phyloP scores from a whole-genome alignment of 2,797 vertebrate species.

The Orientallactaga sibirica region DNA sequence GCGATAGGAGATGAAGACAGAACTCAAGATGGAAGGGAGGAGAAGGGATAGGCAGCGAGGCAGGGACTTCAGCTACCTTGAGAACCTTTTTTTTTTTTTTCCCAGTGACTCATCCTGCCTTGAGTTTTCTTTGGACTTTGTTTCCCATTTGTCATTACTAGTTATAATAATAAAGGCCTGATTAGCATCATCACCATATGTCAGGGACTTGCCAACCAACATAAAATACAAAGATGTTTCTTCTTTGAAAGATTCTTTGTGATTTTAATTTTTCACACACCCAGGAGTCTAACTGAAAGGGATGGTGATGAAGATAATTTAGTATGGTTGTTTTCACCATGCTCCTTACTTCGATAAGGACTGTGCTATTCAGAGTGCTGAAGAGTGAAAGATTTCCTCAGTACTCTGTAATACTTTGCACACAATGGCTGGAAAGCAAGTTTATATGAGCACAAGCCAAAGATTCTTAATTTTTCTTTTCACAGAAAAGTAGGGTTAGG shows the following conservation, averaged over 20 bases:
- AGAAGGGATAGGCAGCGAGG: neutral
- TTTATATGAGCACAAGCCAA: neutral
- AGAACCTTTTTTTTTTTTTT: conserved; percentile 37
- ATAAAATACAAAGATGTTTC: conserved; percentile 64
- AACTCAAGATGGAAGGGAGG: neutral
- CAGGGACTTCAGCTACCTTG: neutral
- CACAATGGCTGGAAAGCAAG: conserved; percentile 1
- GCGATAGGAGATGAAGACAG: neutral
- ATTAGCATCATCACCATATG: conserved; percentile 43
- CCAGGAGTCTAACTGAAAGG: conserved; percentile 69
- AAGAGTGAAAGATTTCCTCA: conserved; percentile 39
- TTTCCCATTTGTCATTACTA: conserved; percentile 54
- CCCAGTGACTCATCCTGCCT: neutral
- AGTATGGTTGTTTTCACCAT: conserved; percentile 8
- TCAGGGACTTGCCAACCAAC: conserved; percentile 53
- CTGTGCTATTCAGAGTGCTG: neutral
- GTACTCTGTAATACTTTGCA: conserved; percentile 2
- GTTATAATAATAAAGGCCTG: conserved; percentile 32
- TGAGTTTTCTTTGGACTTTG: conserved; percentile 18
- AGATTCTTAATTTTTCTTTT: conserved; percentile 45
- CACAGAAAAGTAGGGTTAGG: neutral
- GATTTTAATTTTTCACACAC: conserved; percentile 73
- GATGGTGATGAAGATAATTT: conserved; percentile 73
- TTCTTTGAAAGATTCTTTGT: conserved; percentile 68
- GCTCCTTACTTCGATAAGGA: neutral